Conservation (phyloP, 2,797 vertebrate species). For the Sebastes oblongus region DNA sequence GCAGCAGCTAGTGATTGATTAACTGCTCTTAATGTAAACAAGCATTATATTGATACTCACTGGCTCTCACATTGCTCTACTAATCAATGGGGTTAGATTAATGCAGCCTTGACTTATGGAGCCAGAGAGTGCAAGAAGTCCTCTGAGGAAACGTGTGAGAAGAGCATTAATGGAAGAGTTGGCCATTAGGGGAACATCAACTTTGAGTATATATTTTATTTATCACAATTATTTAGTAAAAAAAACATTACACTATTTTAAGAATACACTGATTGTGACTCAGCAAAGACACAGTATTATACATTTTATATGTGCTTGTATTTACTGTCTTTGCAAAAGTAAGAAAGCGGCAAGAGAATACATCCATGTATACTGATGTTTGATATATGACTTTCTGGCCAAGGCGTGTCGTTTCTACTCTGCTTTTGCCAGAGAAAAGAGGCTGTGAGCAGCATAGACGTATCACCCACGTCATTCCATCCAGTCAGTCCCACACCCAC, state of each 20-base stretch:
- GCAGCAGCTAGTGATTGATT: slow-evolving; percentile 47
- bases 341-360: not conserved
- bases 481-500: slow-evolving; percentile 24
- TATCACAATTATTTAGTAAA: not conserved
- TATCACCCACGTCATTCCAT: slow-evolving; percentile 32
- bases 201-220: not conserved
- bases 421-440: slow-evolving; percentile 28
- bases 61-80: slow-evolving; percentile 25
- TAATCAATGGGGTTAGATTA: slow-evolving; percentile 49
- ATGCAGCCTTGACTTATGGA: slow-evolving; percentile 50
- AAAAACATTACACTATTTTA: not conserved
- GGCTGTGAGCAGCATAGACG: not conserved
- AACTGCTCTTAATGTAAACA: slow-evolving; percentile 59
- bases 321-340: not conserved
- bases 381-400: slow-evolving; percentile 3
- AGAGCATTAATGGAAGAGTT: slow-evolving; percentile 17
- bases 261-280: not conserved
- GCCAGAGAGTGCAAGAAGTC: slow-evolving; percentile 27
- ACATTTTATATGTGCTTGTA: not conserved
- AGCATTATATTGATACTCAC: slow-evolving; percentile 41
- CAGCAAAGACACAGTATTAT: not conserved
- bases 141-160: slow-evolving; percentile 32
- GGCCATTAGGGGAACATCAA: not conserved
- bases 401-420: slow-evolving; percentile 38
- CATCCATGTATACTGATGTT: slow-evolving; percentile 13